Evolutionary conservation across 2,797 vertebrate species (phyloP).

Genomic region (Sebastes oblongus): DNA sequence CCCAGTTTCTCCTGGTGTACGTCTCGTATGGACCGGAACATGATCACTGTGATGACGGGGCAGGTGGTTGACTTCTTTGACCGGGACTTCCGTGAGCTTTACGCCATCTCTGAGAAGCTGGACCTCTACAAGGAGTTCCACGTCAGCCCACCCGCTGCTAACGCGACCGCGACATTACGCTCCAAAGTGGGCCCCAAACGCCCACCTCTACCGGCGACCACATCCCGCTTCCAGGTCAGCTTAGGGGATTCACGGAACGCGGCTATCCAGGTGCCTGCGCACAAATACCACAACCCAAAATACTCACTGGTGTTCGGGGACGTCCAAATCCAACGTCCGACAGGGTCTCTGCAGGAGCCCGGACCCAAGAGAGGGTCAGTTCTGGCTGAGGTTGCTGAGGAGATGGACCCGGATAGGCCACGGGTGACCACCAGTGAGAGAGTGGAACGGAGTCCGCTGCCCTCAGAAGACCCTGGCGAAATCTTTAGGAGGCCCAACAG

Average conservation of each 20-base stretch:
- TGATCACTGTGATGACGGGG: slow-evolving; percentile 90
- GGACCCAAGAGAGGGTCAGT: not conserved
- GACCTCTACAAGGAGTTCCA: slow-evolving; percentile 88
- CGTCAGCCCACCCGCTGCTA: slow-evolving; percentile 69
- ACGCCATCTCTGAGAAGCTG: slow-evolving; percentile 90
- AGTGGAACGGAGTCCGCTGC: slow-evolving; percentile 9
- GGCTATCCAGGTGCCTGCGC: slow-evolving; percentile 82
- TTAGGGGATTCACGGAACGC: slow-evolving; percentile 65
- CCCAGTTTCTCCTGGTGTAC: slow-evolving; percentile 92
- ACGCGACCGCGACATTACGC: not conserved
- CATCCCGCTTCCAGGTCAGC: slow-evolving; percentile 81
- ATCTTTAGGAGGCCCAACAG: not conserved
- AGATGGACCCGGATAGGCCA: not conserved
- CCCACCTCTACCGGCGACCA: slow-evolving; percentile 40
- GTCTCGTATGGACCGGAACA: slow-evolving; percentile 91
- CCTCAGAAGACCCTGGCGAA: slow-evolving; percentile 16
- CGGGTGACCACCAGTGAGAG: slow-evolving; percentile 43
- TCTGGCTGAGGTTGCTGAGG: not conserved
- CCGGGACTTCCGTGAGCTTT: slow-evolving; percentile 92
- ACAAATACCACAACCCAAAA: slow-evolving; percentile 94
- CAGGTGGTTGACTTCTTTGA: slow-evolving; percentile 93
- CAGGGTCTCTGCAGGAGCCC: slow-evolving; percentile 42
- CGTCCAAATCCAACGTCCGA: slow-evolving; percentile 11
- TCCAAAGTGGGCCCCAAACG: slow-evolving; percentile 61
- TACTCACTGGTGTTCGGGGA: slow-evolving; percentile 85